Percentiles rank a stretch among this genome's conserved stretches.
These are phyloP conservation scores for Aramus guarauna DNA, from an alignment of 2,113 vertebrate species.

Conservation along the genomic window DNA sequence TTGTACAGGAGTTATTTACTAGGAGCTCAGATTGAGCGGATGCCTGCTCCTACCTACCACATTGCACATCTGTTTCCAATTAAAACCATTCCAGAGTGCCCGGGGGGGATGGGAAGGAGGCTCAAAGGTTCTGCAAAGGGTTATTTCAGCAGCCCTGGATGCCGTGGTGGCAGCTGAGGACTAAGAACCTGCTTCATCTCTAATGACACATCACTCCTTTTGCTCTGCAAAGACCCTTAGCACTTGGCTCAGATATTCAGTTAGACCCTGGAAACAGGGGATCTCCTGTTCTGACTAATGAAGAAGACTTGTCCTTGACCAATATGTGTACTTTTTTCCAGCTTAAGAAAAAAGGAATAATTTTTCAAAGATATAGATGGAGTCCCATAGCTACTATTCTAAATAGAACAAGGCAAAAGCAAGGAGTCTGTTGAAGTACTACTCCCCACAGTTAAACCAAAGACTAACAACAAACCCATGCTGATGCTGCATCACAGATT, in stretches of 20 bases:
- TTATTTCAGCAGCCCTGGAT: slow-evolving; percentile 5
- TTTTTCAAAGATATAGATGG: background rate
- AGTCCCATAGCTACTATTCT: background rate
- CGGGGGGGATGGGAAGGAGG: background rate
- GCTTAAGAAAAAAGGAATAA: background rate
- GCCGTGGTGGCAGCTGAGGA: background rate
- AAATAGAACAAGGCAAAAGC: background rate
- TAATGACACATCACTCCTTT: background rate
- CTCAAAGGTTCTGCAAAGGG: background rate
- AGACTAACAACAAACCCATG: background rate
- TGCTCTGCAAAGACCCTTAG: background rate
- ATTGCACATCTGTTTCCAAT: slow-evolving; percentile 42
- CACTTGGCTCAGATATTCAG: background rate
- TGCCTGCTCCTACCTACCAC: slow-evolving; percentile 9
- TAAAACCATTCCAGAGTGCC: slow-evolving; percentile 18
- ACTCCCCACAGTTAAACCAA: background rate
- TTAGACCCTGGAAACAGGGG: background rate
- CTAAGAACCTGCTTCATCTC: background rate
- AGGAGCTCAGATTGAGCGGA: background rate
- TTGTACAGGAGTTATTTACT: background rate
- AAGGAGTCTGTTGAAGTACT: background rate
- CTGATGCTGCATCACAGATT: background rate
- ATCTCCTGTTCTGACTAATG: background rate
- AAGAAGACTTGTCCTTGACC: background rate
- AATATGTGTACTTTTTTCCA: background rate